Conservation (phyloP, 2,888 invertebrate species). For the Neoascia interrupta region DNA sequence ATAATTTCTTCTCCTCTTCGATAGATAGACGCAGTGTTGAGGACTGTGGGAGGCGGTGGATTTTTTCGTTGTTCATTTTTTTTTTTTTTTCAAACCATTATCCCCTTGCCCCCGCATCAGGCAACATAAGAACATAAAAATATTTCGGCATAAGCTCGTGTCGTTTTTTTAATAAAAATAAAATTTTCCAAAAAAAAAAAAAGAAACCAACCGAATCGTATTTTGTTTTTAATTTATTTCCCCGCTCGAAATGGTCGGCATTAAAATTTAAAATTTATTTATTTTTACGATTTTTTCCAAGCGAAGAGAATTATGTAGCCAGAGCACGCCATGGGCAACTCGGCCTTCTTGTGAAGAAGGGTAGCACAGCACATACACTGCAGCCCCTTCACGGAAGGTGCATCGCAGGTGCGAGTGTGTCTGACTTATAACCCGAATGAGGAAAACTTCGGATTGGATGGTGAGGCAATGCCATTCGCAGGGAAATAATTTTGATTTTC, state of each 20-base stretch:
- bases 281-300: conserved; percentile 45
- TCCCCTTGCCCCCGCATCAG: not conserved
- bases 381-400: no score
- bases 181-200: no score
- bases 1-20: conserved; percentile 40
- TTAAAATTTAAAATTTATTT: conserved; percentile 54
- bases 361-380: no score
- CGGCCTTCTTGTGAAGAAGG: conserved; percentile 13
- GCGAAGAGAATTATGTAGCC: conserved; percentile 40
- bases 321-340: conserved; percentile 41
- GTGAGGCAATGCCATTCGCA: no score
- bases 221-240: conserved; percentile 42
- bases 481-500: conserved; percentile 19
- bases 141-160: conserved; percentile 47
- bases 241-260: conserved; percentile 38
- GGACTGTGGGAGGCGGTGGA: not conserved
- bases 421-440: no score
- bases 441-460: no score
- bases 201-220: no score
- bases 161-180: conserved; percentile 28
- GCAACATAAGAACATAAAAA: conserved; percentile 36
- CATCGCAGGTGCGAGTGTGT: no score
- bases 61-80: conserved; percentile 3
- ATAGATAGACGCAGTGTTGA: not conserved
- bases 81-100: not conserved